Evolutionary conservation across 2,797 vertebrate species (phyloP).

Genomic region (Malurus splendens): DNA sequence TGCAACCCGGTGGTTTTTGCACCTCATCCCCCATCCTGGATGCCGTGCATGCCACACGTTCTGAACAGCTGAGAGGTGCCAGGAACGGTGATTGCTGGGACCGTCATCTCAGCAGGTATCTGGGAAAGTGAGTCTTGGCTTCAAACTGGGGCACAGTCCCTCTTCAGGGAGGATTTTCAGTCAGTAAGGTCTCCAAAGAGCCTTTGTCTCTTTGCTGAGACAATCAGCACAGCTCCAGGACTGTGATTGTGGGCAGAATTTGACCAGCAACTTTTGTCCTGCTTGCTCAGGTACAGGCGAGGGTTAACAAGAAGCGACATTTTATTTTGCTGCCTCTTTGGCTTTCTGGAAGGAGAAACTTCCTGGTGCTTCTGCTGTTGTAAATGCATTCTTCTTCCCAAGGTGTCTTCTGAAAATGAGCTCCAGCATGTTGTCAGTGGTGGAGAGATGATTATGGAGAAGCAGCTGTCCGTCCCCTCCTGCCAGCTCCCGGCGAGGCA

Average conservation of each 20-base stretch:
- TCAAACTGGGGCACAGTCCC: not conserved
- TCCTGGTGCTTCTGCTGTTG: constrained; percentile 20
- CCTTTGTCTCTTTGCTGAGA: not conserved
- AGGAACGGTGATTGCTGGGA: not conserved
- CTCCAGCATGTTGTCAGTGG: constrained; percentile 25
- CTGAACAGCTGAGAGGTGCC: not conserved
- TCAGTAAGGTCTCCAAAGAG: not conserved
- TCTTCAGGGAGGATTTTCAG: not conserved
- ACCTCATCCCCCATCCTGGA: not conserved
- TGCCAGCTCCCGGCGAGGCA: constrained; percentile 38
- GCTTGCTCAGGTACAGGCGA: not conserved
- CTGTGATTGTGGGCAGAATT: not conserved
- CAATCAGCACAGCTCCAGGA: not conserved
- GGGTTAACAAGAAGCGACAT: constrained; percentile 20
- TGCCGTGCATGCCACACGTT: not conserved
- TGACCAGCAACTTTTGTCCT: not conserved
- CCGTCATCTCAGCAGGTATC: not conserved
- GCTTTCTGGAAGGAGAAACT: constrained; percentile 28
- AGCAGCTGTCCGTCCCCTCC: constrained; percentile 53
- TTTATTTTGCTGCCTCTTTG: constrained; percentile 31
- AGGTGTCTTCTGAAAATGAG: constrained; percentile 47
- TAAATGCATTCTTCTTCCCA: constrained; percentile 53
- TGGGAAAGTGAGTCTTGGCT: not conserved
- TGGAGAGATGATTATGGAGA: constrained; percentile 56
- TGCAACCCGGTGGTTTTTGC: not conserved